These are phyloP conservation scores for Sylvilagus bachmani DNA, from an alignment of 2,113 vertebrate genomes.

Conservation along the genomic window DNA sequence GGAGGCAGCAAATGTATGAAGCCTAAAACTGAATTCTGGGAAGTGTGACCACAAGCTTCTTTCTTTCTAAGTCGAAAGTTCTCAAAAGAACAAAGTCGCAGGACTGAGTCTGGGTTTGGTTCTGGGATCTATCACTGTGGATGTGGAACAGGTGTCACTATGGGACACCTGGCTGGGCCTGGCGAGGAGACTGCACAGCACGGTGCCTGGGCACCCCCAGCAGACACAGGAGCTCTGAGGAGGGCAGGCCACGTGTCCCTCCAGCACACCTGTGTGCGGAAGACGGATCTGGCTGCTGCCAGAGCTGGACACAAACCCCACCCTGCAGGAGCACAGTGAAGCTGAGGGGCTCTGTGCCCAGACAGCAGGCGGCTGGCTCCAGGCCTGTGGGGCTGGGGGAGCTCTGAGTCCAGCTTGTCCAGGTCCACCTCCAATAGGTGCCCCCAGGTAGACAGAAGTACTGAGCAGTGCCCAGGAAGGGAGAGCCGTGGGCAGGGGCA, in stretches of 20 bases:
- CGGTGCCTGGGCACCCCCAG: neutral
- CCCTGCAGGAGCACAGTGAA: neutral
- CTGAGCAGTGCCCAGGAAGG: neutral
- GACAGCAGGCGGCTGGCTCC: fast-evolving
- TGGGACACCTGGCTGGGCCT: neutral
- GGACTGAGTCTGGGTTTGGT: neutral
- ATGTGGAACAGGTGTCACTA: fast-evolving
- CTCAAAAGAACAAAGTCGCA: neutral
- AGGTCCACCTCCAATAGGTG: neutral
- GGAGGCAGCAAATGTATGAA: neutral
- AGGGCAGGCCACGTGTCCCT: neutral
- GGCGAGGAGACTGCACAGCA: neutral
- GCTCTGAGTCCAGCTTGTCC: neutral
- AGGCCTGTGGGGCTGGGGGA: neutral
- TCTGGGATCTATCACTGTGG: neutral
- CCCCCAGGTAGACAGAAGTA: neutral
- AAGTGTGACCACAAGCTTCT: neutral
- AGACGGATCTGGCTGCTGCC: neutral
- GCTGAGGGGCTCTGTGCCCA: too few relatives aligned
- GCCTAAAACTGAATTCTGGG: neutral
- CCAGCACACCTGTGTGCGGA: neutral
- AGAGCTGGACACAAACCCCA: neutral
- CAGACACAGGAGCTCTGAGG: neutral
- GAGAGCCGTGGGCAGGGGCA: neutral
- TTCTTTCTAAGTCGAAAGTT: neutral